These are phyloP conservation scores for Nycteola revayana DNA, from an alignment of 2,888 invertebrate genomes.

Conservation along the genomic window DNA sequence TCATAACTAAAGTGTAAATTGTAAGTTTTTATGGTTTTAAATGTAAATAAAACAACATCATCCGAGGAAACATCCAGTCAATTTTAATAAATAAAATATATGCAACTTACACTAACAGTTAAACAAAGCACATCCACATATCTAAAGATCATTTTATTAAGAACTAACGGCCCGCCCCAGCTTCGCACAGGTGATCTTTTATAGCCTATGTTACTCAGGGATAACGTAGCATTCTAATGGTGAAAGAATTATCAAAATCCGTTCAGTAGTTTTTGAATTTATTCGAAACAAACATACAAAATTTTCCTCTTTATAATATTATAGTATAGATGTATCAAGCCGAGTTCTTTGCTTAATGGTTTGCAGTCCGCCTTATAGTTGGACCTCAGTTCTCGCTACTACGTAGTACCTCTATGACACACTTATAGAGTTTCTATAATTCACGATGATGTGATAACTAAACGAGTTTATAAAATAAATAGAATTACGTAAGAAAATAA, in stretches of 20 bases:
- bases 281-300: no score
- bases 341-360: constrained; percentile 13
- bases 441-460: constrained; percentile 30
- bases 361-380: constrained; percentile 25
- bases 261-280: no score
- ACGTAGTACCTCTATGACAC: constrained; percentile 22
- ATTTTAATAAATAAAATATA: constrained; percentile 15
- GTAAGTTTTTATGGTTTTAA: constrained; percentile 1
- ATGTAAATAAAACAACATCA: constrained; percentile 11
- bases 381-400: constrained; percentile 24
- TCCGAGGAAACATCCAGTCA: constrained; percentile 25
- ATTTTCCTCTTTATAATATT: no score
- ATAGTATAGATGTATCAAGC: no score
- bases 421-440: constrained; percentile 30
- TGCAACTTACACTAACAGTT: constrained; percentile 11
- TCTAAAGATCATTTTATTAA: no score
- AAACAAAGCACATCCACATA: no score
- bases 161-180: no score
- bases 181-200: no score
- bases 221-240: no score
- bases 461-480: constrained; percentile 16
- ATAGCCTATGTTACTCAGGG: no score
- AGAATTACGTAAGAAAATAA: constrained; percentile 20
- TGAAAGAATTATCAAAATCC: no score
- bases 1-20: no score